These are phyloP conservation scores for Vipera ursinii DNA, from an alignment of 2,797 vertebrate genomes.

Conservation along the genomic window DNA sequence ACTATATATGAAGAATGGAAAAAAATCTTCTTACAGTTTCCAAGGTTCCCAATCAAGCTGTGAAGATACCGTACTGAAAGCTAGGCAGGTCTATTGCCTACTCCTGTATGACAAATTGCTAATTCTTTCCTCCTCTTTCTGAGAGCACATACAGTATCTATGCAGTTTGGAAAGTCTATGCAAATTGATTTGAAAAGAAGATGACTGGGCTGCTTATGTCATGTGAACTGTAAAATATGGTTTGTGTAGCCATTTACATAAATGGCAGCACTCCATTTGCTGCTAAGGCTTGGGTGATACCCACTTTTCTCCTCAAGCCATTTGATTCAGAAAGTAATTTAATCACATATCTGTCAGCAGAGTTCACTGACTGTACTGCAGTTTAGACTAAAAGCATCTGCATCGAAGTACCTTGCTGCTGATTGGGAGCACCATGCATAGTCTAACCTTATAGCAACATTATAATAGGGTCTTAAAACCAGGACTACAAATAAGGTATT, in stretches of 20 bases:
- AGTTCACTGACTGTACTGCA: not conserved
- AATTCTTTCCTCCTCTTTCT: not conserved
- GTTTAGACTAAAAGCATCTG: not conserved
- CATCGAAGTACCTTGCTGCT: not conserved
- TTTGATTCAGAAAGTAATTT: not conserved
- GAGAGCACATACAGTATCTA: not conserved
- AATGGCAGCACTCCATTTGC: not conserved
- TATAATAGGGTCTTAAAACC: not conserved
- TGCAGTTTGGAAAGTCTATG: not conserved
- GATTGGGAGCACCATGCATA: not conserved
- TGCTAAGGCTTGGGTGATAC: not conserved
- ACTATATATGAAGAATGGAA: not conserved
- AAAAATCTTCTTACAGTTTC: not conserved
- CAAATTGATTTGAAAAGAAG: not conserved
- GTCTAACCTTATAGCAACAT: not conserved
- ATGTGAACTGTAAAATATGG: not conserved
- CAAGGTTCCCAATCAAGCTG: not conserved
- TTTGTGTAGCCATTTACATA: not conserved
- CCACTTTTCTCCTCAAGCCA: not conserved
- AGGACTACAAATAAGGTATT: not conserved
- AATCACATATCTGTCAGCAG: not conserved
- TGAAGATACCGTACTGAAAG: not conserved
- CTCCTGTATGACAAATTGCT: not conserved
- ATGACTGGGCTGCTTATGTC: not conserved
- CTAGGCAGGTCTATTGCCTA: not conserved